Percentiles rank a stretch among this genome's conserved stretches.
phyloP scores from a whole-genome alignment of 1,140 invertebrate genomes.

The Coenobita brevimanus region DNA sequence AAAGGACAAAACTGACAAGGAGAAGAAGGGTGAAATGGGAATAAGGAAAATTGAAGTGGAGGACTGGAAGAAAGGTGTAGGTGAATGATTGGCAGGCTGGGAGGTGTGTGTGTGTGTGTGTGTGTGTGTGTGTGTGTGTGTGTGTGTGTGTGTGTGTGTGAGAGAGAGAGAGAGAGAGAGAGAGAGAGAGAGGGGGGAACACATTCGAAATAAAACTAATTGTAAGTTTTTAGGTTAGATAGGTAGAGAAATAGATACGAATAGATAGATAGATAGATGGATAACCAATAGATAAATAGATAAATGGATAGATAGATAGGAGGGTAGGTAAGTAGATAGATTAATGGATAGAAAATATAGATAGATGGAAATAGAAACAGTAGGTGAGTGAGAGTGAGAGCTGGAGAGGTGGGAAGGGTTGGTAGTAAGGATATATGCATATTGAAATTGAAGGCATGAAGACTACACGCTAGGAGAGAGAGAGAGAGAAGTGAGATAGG shows the following conservation, averaged over 20 bases:
- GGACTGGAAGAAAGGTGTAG: too few relatives aligned
- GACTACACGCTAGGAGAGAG: too few relatives aligned
- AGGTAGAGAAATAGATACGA: background rate
- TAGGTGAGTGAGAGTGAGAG: too few relatives aligned
- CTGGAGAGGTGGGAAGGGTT: background rate
- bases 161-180: background rate
- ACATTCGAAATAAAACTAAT: background rate
- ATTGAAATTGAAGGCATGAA: too few relatives aligned
- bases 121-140: constrained; percentile 36
- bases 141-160: constrained; percentile 18
- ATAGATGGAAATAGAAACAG: background rate
- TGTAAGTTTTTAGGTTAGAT: background rate
- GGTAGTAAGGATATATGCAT: background rate
- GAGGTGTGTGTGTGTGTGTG: constrained; percentile 12
- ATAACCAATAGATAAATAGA: too few relatives aligned
- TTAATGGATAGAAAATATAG: background rate
- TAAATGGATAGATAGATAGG: too few relatives aligned
- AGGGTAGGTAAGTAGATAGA: too few relatives aligned
- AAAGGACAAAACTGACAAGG: too few relatives aligned
- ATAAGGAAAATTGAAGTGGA: background rate
- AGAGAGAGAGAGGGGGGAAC: background rate
- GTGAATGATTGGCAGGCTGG: too few relatives aligned
- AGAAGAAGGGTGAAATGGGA: background rate
- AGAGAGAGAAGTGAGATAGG: too few relatives aligned
- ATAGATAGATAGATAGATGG: too few relatives aligned